Evolutionary conservation across 2,797 vertebrate species (phyloP).

Genomic region (Lacerta agilis): DNA sequence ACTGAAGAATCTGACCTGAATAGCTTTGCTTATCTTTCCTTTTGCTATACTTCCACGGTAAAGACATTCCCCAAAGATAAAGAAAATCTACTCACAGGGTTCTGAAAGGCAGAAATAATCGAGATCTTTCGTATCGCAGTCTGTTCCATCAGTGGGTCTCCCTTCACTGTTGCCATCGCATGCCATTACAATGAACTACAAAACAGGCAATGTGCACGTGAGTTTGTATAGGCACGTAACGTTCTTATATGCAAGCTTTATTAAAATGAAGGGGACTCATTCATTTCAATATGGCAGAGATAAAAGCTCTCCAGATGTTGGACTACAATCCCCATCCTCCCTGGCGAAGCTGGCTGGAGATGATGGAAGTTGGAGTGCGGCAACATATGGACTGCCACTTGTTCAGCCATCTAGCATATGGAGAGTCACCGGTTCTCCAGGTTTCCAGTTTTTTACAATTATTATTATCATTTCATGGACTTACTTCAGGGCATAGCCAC

Average conservation of each 20-base stretch:
- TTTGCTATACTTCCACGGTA: background rate
- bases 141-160: conserved; percentile 51
- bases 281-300: background rate
- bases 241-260: background rate
- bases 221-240: background rate
- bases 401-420: too few relatives aligned
- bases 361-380: background rate
- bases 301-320: background rate
- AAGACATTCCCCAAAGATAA: background rate
- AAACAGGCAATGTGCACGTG: conserved; percentile 42
- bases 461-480: background rate
- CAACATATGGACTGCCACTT: background rate
- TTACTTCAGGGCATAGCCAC: background rate
- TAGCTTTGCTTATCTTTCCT: background rate
- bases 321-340: background rate
- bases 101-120: conserved; percentile 76
- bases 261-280: background rate
- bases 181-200: conserved; percentile 82
- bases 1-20: background rate
- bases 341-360: background rate
- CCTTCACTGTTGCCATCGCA: conserved; percentile 54
- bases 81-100: conserved; percentile 73
- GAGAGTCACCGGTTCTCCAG: background rate
- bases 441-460: background rate
- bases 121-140: conserved; percentile 69